Evolutionary conservation across 2,113 vertebrate genomes (phyloP).

Genomic region (Dolichallabes microphthalmus): DNA sequence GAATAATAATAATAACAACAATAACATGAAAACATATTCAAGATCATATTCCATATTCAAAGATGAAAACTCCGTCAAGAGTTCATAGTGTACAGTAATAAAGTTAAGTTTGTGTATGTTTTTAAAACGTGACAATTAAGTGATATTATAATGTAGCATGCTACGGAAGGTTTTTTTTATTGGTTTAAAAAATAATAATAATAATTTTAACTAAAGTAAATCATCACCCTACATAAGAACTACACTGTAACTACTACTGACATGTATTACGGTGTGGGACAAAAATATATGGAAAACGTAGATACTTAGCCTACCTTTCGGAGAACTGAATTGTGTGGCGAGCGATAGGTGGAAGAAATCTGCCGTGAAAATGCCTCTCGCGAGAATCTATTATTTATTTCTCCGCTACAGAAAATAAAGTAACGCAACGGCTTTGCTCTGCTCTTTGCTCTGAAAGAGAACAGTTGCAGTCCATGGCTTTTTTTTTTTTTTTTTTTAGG

Average conservation of each 20-base stretch:
- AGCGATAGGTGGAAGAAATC: conserved; percentile 46
- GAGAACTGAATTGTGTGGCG: not conserved
- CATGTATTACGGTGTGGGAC: not conserved
- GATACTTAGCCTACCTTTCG: not conserved
- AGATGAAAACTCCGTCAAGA: not conserved
- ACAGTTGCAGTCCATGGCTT: conserved; percentile 70
- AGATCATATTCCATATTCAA: not conserved
- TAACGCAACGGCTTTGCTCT: conserved; percentile 29
- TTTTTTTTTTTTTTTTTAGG: conserved; percentile 56
- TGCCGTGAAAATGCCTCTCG: conserved; percentile 42
- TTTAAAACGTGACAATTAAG: not conserved
- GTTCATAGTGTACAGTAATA: not conserved
- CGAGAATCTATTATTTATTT: conserved; percentile 50
- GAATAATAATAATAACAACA: not conserved
- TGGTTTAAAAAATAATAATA: too few species aligned
- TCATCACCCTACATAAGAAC: too few species aligned
- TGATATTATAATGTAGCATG: not conserved
- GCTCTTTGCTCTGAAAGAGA: conserved; percentile 67
- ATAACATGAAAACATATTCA: not conserved
- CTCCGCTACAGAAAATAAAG: conserved; percentile 45
- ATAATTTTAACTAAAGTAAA: not conserved
- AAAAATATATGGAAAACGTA: not conserved
- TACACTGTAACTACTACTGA: not conserved
- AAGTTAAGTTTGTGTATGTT: not conserved
- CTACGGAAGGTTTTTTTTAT: not conserved